These are phyloP conservation scores for Centropyge bicolor DNA, from an alignment of 2,797 vertebrate species.

Conservation along the genomic window DNA sequence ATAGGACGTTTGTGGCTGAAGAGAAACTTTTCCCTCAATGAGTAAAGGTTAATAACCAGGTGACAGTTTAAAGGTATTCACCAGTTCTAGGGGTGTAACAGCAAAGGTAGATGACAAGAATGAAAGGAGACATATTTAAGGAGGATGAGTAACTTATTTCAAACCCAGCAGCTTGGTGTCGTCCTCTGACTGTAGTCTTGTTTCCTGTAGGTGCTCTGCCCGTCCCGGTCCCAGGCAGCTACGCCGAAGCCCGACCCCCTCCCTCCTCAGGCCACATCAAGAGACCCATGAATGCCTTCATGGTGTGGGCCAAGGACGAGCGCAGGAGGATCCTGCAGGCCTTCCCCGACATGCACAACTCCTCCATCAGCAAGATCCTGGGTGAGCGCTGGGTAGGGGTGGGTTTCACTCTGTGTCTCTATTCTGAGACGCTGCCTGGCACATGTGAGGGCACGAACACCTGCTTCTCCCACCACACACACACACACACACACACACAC, in stretches of 20 bases:
- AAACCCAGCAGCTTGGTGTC: background rate
- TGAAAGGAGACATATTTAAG: background rate
- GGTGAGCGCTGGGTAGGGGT: constrained; percentile 83
- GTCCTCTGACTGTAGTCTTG: constrained; percentile 22
- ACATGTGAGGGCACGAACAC: constrained; percentile 63
- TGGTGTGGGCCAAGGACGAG: constrained; percentile 99
- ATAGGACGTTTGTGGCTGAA: constrained; percentile 14
- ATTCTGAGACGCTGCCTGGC: constrained; percentile 64
- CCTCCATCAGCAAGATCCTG: constrained; percentile 99
- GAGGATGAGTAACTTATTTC: constrained; percentile 9
- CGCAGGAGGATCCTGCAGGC: constrained; percentile 95
- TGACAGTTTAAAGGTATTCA: background rate
- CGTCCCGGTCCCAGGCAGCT: constrained; percentile 84
- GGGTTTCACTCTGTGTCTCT: constrained; percentile 57
- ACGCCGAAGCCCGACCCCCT: constrained; percentile 86
- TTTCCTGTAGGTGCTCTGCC: constrained; percentile 75
- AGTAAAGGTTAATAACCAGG: constrained; percentile 33
- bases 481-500: constrained; percentile 46
- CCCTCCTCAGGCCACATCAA: constrained; percentile 96
- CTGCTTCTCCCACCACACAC: constrained; percentile 60
- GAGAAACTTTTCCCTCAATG: background rate
- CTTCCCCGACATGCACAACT: constrained; percentile 99
- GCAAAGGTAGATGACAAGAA: background rate
- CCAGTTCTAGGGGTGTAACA: background rate
- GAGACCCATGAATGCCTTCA: constrained; percentile 98